phyloP scores from a whole-genome alignment of 2,888 invertebrate species.

The Phytoseiulus persimilis region DNA sequence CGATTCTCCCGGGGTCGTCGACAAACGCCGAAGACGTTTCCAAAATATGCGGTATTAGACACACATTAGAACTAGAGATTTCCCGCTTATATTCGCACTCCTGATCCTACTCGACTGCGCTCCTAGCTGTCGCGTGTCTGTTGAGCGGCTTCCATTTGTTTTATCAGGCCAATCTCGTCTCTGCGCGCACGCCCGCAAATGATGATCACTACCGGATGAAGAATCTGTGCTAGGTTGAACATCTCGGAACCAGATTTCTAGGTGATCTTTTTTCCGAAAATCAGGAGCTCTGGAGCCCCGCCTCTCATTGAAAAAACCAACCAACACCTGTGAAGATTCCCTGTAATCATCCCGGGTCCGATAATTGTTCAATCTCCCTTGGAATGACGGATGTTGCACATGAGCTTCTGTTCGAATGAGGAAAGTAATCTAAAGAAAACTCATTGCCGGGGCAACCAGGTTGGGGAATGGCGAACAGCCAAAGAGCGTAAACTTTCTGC shows the following conservation, averaged over 20 bases:
- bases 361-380: no score
- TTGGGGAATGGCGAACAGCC: no score
- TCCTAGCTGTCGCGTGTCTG: neutral
- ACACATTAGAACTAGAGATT: neutral
- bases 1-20: no score
- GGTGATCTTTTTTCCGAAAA: neutral
- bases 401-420: no score
- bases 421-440: no score
- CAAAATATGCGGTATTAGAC: neutral
- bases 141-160: neutral
- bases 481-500: no score
- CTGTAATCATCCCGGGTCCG: no score
- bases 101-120: no score
- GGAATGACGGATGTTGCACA: no score
- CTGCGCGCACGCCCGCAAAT: neutral
- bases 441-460: no score
- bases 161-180: neutral
- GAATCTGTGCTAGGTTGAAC: neutral
- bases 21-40: no score
- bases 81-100: neutral
- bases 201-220: neutral
- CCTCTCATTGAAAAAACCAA: neutral
- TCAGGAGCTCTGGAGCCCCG: neutral
- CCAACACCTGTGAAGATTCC: no score
- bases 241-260: neutral